Base-by-base conservation (phyloP, 2,113 vertebrate species). In the Scomber scombrus region DNA sequence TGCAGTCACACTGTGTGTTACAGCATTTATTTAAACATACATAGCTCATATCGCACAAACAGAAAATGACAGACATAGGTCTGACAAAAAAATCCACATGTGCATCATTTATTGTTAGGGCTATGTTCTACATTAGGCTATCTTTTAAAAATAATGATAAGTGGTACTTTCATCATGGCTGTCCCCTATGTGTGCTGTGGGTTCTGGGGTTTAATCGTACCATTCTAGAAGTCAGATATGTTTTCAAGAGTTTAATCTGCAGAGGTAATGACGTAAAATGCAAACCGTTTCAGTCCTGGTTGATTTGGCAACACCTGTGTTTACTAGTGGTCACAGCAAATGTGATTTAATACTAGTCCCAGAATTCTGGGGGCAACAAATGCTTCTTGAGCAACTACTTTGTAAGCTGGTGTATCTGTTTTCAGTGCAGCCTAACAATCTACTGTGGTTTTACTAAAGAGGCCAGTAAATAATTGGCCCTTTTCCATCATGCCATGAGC, bases 401-500 rank as follows among this genome's bases (percentile, higher is more conserved):
- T 19, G 1, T 9, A 23, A 49, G 46, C 11, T 14, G 15, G 26
- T 26, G 12, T 11, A 8, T 56, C 16, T n/a, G 43, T 55, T 23
- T 21, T 21, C 18, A 43, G 2, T 56, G 40, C 9, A 45, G 67
- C 21, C 16, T 46, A 52, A 67, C 18, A 67, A 11, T 26, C 23
- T 23, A 7, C 55, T 31, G 47, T 49, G 19, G 23, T 71, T 71
- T 31, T 60, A 46, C 3, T 57, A 21, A 29, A 43, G 19, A 58
- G n/a, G 11, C 49, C 26, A 71, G 45, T 71, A 26, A 23, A 63
- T 43, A 63, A 73, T 40, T 40, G 34, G 34, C 34, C 34, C 8
- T 40, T 40, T 40, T 40, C 34, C 34, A 40, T 40, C 34, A 40
- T 40, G 34, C 34, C 34, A 40, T 40, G 34, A 40, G 34, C 34